phyloP scores from a whole-genome alignment of 2,888 invertebrate species.

The Keiferia lycopersicella region DNA sequence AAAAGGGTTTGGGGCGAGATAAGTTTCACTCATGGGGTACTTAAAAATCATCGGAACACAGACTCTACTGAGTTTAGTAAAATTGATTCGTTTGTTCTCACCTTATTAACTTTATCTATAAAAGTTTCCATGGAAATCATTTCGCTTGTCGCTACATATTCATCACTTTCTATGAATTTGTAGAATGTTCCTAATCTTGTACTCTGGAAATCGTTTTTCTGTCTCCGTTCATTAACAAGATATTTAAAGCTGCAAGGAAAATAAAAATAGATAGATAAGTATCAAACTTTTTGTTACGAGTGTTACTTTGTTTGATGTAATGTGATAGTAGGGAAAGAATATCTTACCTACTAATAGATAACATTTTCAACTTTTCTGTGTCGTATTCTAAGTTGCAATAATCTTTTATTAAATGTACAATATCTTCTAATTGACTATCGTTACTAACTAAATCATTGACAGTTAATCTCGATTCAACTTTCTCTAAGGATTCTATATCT shows the following conservation, averaged over 20 bases:
- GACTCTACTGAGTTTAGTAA: no score
- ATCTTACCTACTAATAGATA: constrained; percentile 53
- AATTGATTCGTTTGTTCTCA: no score
- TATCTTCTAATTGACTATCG: constrained; percentile 43
- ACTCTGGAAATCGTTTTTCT: constrained; percentile 31
- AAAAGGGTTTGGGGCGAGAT: no score
- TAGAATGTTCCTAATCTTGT: constrained; percentile 46
- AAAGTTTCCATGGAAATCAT: constrained; percentile 45
- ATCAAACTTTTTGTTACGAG: no score
- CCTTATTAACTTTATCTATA: constrained; percentile 38
- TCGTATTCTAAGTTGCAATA: constrained; percentile 38
- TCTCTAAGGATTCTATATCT: constrained; percentile 38
- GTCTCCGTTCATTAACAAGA: constrained; percentile 1
- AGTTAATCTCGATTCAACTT: constrained; percentile 34
- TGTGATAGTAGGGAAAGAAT: neutral
- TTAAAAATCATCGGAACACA: no score
- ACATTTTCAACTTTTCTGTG: constrained; percentile 37
- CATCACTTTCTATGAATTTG: constrained; percentile 45
- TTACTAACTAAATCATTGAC: constrained; percentile 41
- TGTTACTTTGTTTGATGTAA: no score
- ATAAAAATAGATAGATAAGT: neutral
- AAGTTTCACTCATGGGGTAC: no score
- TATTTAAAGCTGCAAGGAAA: constrained; percentile 31
- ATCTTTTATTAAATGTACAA: constrained; percentile 42
- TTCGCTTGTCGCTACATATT: constrained; percentile 44